These are phyloP conservation scores for Rana temporaria DNA, from an alignment of 2,113 vertebrate genomes.

Conservation along the genomic window DNA sequence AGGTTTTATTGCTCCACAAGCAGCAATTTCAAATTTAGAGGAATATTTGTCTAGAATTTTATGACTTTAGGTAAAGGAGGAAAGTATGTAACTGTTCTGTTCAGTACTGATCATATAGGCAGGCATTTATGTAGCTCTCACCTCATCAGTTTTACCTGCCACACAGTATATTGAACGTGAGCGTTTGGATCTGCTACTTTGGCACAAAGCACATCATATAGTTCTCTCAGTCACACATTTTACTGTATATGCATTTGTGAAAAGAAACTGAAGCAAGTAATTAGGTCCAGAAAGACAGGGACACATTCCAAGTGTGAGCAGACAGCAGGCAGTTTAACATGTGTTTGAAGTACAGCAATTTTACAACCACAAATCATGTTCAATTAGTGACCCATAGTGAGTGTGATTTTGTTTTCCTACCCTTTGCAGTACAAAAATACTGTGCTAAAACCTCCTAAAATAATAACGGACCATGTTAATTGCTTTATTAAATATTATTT, in stretches of 20 bases:
- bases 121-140: not conserved
- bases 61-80: too few species aligned
- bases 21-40: too few species aligned
- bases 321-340: constrained; percentile 22
- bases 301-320: constrained; percentile 37
- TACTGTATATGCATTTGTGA: not conserved
- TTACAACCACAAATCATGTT: constrained; percentile 50
- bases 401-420: constrained; percentile 26
- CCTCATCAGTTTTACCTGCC: not conserved
- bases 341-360: constrained; percentile 39
- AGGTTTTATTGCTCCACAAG: too few species aligned
- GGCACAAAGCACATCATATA: not conserved
- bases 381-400: constrained; percentile 29
- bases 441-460: not conserved
- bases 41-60: too few species aligned
- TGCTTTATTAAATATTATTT: constrained; percentile 5
- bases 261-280: constrained; percentile 9
- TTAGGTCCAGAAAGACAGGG: constrained; percentile 40
- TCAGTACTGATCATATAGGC: not conserved
- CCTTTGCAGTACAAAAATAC: not conserved
- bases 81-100: not conserved
- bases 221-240: not conserved
- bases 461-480: not conserved
- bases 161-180: not conserved
- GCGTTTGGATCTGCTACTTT: not conserved